A percentile compares a stretch with the other conserved stretches of the same genome.
These are phyloP conservation scores for Hormaphis cornu DNA, from an alignment of 1,140 invertebrate species.

Conservation along the genomic window DNA sequence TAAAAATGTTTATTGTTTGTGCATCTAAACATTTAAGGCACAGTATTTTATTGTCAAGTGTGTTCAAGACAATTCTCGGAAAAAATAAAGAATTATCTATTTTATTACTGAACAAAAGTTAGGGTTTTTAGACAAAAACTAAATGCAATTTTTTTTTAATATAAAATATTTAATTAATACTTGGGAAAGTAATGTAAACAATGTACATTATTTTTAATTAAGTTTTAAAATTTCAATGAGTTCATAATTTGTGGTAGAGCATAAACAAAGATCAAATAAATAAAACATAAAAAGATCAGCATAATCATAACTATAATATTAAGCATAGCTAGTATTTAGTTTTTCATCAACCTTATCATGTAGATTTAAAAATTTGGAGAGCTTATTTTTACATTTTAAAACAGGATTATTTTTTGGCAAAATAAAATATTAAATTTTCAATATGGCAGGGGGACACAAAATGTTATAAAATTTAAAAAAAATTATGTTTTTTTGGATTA, in stretches of 20 bases:
- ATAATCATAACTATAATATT: not conserved
- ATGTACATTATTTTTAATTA: not conserved
- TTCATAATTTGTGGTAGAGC: not conserved
- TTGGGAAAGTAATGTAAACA: no score
- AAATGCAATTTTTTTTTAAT: no score
- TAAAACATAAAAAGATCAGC: not conserved
- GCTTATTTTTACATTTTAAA: not conserved
- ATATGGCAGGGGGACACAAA: no score
- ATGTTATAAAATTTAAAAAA: conserved; percentile 2
- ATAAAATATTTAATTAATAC: not conserved
- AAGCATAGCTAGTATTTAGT: not conserved
- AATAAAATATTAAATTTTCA: not conserved
- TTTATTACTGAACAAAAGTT: no score
- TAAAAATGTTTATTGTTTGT: no score
- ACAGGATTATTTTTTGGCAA: not conserved
- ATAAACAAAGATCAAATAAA: not conserved
- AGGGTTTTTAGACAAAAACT: no score
- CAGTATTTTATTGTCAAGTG: no score
- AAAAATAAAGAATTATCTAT: no score
- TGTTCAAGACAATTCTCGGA: no score
- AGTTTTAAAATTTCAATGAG: not conserved
- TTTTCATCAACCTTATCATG: not conserved
- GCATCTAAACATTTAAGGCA: no score
- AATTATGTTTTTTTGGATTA: not conserved
- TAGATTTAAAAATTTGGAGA: not conserved